Conservation (phyloP, 2,888 invertebrate species). For the Rhabditophanes sp. region DNA sequence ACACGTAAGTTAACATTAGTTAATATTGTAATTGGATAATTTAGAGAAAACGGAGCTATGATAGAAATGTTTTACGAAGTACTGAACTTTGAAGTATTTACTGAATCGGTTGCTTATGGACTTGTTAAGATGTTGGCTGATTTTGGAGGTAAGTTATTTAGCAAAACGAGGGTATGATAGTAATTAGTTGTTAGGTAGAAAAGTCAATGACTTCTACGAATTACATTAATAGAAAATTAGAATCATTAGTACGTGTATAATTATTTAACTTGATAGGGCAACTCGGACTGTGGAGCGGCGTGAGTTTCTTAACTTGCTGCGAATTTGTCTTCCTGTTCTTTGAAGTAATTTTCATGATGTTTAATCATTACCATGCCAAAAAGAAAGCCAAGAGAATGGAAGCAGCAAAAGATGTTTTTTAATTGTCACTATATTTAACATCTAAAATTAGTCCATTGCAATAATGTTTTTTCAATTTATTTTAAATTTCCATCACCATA, state of each 20-base stretch:
- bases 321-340: conserved; percentile 30
- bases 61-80: conserved; percentile 40
- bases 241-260: neutral
- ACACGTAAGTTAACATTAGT: conserved; percentile 16
- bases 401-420: too few species aligned
- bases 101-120: conserved; percentile 37
- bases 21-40: conserved; percentile 7
- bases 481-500: too few species aligned
- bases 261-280: conserved; percentile 1
- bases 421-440: too few species aligned
- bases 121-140: conserved; percentile 40
- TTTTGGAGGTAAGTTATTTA: conserved; percentile 29
- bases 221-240: neutral
- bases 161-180: conserved; percentile 1
- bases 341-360: conserved; percentile 26
- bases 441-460: too few species aligned
- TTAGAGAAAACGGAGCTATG: conserved; percentile 39
- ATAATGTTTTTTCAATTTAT: too few species aligned
- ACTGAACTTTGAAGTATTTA: conserved; percentile 33
- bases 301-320: conserved; percentile 35
- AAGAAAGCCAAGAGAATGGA: too few species aligned
- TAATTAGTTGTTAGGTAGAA: too few species aligned
- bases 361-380: conserved; percentile 17
- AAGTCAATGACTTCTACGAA: neutral
- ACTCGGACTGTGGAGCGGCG: conserved; percentile 34